These are phyloP conservation scores for Lordiphosa clarofinis DNA, from an alignment of 1,140 invertebrate genomes.

Conservation along the genomic window DNA sequence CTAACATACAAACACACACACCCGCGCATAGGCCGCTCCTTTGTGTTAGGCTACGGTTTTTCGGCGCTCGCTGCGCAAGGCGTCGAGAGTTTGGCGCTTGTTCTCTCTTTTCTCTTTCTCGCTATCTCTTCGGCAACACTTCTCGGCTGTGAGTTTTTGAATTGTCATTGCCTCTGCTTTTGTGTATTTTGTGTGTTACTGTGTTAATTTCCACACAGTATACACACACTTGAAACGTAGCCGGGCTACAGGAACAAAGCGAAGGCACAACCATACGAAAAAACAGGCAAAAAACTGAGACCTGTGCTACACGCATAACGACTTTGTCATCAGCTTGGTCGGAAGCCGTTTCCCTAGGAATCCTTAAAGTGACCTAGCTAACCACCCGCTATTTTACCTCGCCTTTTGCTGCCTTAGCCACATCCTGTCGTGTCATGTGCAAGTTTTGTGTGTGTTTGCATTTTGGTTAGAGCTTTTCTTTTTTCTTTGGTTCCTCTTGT, in stretches of 20 bases:
- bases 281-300: constrained; percentile 10
- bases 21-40: constrained; percentile 35
- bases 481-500: constrained; percentile 21
- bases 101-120: constrained; percentile 4
- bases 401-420: constrained; percentile 11
- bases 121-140: constrained; percentile 31
- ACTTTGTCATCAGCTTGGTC: constrained; percentile 32
- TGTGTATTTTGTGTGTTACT: constrained; percentile 54
- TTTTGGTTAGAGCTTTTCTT: constrained; percentile 41
- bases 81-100: constrained; percentile 10
- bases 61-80: constrained; percentile 46
- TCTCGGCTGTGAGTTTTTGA: constrained; percentile 33
- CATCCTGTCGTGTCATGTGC: constrained; percentile 40
- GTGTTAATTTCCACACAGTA: constrained; percentile 70
- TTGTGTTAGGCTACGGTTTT: constrained; percentile 43
- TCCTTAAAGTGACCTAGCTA: constrained; percentile 10
- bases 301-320: constrained; percentile 34
- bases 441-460: constrained; percentile 40
- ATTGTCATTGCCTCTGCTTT: constrained; percentile 44
- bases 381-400: constrained; percentile 9
- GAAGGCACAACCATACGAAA: constrained; percentile 4
- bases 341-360: neutral
- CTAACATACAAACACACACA: constrained; percentile 5
- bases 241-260: constrained; percentile 12
- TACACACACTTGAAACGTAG: constrained; percentile 34